phyloP scores from a whole-genome alignment of 2,113 vertebrate genomes.

The Nothobranchius kuhntae region DNA sequence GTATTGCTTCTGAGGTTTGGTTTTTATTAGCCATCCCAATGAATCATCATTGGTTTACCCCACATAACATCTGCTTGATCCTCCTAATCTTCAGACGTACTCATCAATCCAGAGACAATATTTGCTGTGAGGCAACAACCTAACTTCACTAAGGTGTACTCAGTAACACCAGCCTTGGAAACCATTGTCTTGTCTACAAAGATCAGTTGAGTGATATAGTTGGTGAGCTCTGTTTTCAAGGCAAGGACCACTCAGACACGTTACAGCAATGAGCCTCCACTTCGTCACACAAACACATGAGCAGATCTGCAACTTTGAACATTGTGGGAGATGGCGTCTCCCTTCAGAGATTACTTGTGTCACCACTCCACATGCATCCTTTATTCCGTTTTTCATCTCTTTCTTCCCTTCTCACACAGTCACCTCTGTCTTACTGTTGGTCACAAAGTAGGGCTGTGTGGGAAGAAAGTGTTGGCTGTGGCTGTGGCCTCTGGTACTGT shows the following conservation, averaged over 20 bases:
- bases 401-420: constrained; percentile 87
- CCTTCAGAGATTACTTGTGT: constrained; percentile 41
- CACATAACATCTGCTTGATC: constrained; percentile 26
- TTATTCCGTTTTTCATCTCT: constrained; percentile 19
- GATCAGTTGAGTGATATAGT: constrained; percentile 48
- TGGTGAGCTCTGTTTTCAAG: constrained; percentile 51
- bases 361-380: constrained; percentile 46
- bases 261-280: constrained; percentile 37
- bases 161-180: constrained; percentile 15
- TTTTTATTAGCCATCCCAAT: constrained; percentile 40
- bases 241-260: constrained; percentile 42
- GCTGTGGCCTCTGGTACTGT: constrained; percentile 80
- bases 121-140: constrained; percentile 49
- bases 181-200: constrained; percentile 22
- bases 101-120: constrained; percentile 41
- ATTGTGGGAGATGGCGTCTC: constrained; percentile 39
- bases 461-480: constrained; percentile 90
- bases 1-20: constrained; percentile 66
- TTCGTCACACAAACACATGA: constrained; percentile 55
- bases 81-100: constrained; percentile 19
- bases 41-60: constrained; percentile 26
- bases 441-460: constrained; percentile 97
- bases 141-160: constrained; percentile 36
- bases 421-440: constrained; percentile 99
- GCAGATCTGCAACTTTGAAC: constrained; percentile 45